phyloP scores from a whole-genome alignment of 2,888 invertebrate species.

The Cerastis leucographa region DNA sequence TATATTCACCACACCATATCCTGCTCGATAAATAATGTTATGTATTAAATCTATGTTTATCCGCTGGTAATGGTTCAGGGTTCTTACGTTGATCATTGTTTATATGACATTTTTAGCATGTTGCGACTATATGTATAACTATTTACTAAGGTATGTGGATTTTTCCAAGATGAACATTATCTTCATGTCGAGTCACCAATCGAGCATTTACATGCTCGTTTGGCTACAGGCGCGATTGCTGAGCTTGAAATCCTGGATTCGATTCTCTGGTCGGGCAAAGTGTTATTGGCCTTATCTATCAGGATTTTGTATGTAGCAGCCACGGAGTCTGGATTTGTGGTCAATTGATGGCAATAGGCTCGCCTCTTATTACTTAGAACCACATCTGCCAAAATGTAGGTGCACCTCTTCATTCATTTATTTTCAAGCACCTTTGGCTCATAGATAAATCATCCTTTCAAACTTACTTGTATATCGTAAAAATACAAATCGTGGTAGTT shows the following conservation, averaged over 20 bases:
- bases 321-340: background rate
- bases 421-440: background rate
- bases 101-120: slow-evolving; percentile 24
- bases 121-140: background rate
- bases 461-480: background rate
- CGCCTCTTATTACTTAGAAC: too few species aligned
- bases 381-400: background rate
- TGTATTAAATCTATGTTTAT: slow-evolving; percentile 41
- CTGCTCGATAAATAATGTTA: slow-evolving; percentile 66
- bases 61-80: slow-evolving; percentile 31
- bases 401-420: background rate
- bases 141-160: slow-evolving; percentile 6
- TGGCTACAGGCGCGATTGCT: background rate
- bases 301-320: background rate
- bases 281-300: background rate
- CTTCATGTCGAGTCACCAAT: too few species aligned
- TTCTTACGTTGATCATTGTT: slow-evolving; percentile 8
- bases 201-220: background rate
- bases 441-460: background rate
- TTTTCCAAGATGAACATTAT: background rate
- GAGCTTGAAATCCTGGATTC: background rate
- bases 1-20: slow-evolving; percentile 59
- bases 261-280: background rate
- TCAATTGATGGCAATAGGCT: background rate
- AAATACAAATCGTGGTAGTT: background rate